These are phyloP conservation scores for Nephila pilipes DNA, from an alignment of 1,140 invertebrate genomes.

Conservation along the genomic window DNA sequence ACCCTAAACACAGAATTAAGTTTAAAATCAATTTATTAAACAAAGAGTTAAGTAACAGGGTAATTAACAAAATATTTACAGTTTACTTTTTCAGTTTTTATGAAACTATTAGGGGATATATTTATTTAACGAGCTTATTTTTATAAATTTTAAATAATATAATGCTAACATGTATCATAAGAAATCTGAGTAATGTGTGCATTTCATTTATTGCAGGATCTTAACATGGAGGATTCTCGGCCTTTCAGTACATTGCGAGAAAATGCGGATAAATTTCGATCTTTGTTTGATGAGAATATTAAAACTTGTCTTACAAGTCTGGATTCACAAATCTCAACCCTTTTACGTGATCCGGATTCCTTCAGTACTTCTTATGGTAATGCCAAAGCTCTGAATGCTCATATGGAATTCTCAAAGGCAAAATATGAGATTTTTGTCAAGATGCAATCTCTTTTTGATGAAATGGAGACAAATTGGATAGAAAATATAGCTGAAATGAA, in stretches of 20 bases:
- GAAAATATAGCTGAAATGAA: neutral
- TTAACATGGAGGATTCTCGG: neutral
- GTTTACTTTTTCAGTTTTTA: neutral
- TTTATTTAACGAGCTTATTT: neutral
- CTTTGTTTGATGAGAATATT: neutral
- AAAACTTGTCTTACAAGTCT: neutral
- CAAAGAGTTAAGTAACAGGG: neutral
- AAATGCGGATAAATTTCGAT: neutral
- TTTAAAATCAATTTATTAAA: neutral
- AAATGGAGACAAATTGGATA: neutral
- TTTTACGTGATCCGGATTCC: conserved; percentile 35
- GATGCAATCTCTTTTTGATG: neutral
- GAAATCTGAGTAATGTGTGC: too few relatives aligned
- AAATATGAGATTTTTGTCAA: conserved; percentile 7
- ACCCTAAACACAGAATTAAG: too few relatives aligned
- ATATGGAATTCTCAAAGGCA: conserved; percentile 48
- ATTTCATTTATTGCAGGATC: neutral
- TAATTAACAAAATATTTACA: too few relatives aligned
- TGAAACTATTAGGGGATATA: neutral
- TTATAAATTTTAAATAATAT: neutral
- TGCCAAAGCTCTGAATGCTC: neutral
- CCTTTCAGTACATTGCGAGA: neutral
- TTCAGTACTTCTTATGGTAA: neutral
- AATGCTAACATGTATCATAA: neutral
- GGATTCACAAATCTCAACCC: neutral